Percentiles rank a stretch among this genome's conserved stretches.
phyloP scores from a whole-genome alignment of 1,140 invertebrate genomes.

The Orius laevigatus region DNA sequence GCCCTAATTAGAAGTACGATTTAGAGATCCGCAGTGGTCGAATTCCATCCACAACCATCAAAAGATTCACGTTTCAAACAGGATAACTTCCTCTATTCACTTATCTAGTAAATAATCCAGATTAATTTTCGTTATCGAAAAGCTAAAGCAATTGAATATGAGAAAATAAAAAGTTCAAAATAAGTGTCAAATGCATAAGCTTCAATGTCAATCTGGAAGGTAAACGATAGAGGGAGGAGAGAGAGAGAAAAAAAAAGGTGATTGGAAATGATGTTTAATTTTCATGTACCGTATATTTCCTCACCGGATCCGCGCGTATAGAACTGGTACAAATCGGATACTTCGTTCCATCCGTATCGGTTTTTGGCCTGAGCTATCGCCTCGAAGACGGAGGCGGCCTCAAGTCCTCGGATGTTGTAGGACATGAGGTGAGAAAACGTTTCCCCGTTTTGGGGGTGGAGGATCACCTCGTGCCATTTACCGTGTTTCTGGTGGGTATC shows the following conservation, averaged over 20 bases:
- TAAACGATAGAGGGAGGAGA: too few relatives aligned
- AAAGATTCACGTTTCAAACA: too few relatives aligned
- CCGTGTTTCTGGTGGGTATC: constrained; percentile 52
- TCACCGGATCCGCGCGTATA: constrained; percentile 21
- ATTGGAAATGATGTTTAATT: not conserved
- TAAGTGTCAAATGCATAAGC: not conserved
- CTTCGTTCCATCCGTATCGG: constrained; percentile 45
- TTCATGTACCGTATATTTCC: constrained; percentile 17
- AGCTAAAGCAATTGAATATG: not conserved
- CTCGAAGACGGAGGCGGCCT: constrained; percentile 42
- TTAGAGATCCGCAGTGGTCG: too few relatives aligned
- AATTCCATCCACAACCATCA: too few relatives aligned
- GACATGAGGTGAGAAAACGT: constrained; percentile 35
- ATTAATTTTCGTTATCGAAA: too few relatives aligned
- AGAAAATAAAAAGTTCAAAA: not conserved
- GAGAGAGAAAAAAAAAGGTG: not conserved
- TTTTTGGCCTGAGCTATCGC: constrained; percentile 47
- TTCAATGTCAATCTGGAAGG: not conserved
- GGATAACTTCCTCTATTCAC: too few relatives aligned
- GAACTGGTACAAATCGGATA: constrained; percentile 26
- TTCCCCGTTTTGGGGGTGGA: constrained; percentile 27
- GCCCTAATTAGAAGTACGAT: too few relatives aligned
- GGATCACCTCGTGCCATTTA: constrained; percentile 47
- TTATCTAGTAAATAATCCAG: too few relatives aligned
- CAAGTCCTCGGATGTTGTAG: constrained; percentile 36